phyloP scores from a whole-genome alignment of 1,140 invertebrate genomes.

The Aphidius ervi region DNA sequence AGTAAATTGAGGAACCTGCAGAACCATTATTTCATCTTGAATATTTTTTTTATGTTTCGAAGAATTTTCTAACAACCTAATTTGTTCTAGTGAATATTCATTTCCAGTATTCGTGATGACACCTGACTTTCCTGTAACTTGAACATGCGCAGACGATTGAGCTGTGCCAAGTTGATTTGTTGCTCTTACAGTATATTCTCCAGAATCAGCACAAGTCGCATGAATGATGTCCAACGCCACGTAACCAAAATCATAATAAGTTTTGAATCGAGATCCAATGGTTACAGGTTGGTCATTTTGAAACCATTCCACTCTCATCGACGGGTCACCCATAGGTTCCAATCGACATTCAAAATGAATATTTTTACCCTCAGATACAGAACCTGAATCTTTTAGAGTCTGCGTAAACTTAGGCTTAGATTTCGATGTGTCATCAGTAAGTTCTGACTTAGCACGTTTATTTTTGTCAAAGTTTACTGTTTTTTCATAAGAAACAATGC shows the following conservation, averaged over 20 bases:
- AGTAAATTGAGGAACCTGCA: constrained; percentile 82
- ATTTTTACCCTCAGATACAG: constrained; percentile 85
- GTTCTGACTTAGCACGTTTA: constrained; percentile 78
- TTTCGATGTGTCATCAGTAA: constrained; percentile 90
- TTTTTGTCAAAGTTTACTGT: constrained; percentile 82
- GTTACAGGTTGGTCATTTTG: constrained; percentile 85
- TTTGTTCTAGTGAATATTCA: constrained; percentile 90
- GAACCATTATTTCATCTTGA: constrained; percentile 72
- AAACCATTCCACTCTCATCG: constrained; percentile 94
- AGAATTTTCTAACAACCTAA: constrained; percentile 89
- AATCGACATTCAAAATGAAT: constrained; percentile 86
- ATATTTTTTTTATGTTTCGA: constrained; percentile 66
- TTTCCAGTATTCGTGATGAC: constrained; percentile 92
- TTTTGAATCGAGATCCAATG: constrained; percentile 85
- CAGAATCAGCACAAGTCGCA: constrained; percentile 81
- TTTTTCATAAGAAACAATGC: constrained; percentile 77
- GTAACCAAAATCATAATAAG: constrained; percentile 93
- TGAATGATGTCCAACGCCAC: constrained; percentile 88
- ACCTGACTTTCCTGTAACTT: constrained; percentile 76
- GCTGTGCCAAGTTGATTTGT: constrained; percentile 90
- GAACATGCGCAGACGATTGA: constrained; percentile 84
- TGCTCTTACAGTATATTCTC: constrained; percentile 88
- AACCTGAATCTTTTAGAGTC: constrained; percentile 74
- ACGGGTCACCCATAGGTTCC: constrained; percentile 93
- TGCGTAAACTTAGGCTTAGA: constrained; percentile 88